Evolutionary conservation across 2,888 invertebrate species (phyloP).

Genomic region (Peribatodes rhomboidaria): DNA sequence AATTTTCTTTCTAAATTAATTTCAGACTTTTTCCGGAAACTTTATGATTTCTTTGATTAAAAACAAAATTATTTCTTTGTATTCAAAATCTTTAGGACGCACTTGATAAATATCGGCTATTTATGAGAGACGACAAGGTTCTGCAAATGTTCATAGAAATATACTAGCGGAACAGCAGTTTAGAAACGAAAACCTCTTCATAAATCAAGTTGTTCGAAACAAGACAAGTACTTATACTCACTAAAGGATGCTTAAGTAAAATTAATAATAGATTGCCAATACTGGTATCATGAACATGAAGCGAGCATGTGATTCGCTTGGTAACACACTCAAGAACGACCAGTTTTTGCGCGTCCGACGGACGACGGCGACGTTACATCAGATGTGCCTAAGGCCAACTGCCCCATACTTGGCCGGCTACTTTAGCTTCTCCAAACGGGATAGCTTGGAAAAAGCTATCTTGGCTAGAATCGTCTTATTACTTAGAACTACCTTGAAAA

Average conservation of each 20-base stretch:
- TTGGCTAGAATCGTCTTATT: too few relatives aligned
- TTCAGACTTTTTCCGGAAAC: too few relatives aligned
- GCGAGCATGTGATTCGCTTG: constrained; percentile 47
- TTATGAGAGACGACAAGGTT: too few relatives aligned
- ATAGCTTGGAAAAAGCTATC: neutral
- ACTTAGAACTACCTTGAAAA: too few relatives aligned
- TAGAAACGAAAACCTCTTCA: neutral
- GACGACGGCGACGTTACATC: constrained; percentile 58
- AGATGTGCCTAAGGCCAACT: constrained; percentile 57
- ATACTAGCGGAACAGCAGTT: too few relatives aligned
- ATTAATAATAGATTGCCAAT: constrained; percentile 64
- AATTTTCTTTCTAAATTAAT: too few relatives aligned
- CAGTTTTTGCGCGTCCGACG: constrained; percentile 66
- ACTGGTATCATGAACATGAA: constrained; percentile 33
- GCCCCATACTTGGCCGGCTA: constrained; percentile 4
- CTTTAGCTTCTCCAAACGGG: neutral
- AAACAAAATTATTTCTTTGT: too few relatives aligned
- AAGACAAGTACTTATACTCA: constrained; percentile 22
- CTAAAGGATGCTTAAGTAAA: constrained; percentile 47
- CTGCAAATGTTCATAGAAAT: too few relatives aligned
- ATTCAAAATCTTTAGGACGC: neutral
- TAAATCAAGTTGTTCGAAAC: constrained; percentile 16
- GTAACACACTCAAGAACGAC: constrained; percentile 72
- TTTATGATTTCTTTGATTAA: too few relatives aligned
- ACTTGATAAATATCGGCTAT: neutral